Conservation (phyloP, 2,797 vertebrate genomes). For the Eulemur albifrons region DNA sequence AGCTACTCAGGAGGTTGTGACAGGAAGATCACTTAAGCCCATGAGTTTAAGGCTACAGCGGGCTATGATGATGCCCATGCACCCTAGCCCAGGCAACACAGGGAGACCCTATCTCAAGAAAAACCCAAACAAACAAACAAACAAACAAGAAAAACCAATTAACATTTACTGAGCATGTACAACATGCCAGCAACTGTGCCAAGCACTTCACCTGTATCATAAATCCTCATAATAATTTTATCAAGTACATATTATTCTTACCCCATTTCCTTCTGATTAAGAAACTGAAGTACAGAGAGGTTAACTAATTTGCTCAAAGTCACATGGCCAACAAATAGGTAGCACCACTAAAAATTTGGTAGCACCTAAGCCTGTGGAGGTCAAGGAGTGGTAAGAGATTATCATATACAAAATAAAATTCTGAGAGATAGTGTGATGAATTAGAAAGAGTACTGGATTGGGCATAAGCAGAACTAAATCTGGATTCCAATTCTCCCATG, state of each 20-base stretch:
- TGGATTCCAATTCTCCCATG: neutral
- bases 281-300: neutral
- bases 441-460: neutral
- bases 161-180: neutral
- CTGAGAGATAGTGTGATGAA: neutral
- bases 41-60: neutral
- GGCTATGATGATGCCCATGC: neutral
- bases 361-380: neutral
- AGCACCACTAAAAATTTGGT: neutral
- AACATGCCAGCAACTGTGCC: neutral
- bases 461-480: neutral
- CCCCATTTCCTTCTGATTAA: neutral
- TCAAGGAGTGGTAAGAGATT: neutral
- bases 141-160: neutral
- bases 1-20: neutral
- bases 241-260: neutral
- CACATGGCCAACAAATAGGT: neutral
- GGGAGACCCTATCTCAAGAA: neutral
- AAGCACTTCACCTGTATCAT: neutral
- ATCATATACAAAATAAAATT: neutral
- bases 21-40: neutral
- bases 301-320: neutral
- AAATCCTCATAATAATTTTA: neutral
- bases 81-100: neutral
- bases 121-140: too few relatives aligned